Conservation (phyloP, 2,113 vertebrate species). For the Climacteris rufus region DNA sequence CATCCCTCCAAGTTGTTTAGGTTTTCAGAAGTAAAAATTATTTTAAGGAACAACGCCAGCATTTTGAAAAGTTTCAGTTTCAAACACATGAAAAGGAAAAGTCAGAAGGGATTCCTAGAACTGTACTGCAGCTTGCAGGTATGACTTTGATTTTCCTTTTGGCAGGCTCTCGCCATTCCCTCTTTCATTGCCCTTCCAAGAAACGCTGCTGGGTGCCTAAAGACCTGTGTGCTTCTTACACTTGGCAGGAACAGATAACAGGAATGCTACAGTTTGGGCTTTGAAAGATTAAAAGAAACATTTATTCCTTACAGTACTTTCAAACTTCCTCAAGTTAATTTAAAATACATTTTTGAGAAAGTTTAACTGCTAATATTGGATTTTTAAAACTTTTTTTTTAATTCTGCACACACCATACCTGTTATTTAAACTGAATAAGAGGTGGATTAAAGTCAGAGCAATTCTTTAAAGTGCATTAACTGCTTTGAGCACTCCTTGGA, state of each 20-base stretch:
- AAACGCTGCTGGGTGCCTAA: slow-evolving; percentile 35
- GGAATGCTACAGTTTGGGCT: slow-evolving; percentile 31
- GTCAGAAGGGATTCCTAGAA: slow-evolving; percentile 55
- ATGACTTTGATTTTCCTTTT: slow-evolving; percentile 70
- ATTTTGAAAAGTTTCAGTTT: slow-evolving; percentile 63
- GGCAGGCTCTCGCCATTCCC: slow-evolving; percentile 38
- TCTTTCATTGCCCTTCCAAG: slow-evolving; percentile 61
- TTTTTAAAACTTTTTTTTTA: not conserved
- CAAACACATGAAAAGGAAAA: slow-evolving; percentile 55
- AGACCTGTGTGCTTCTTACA: not conserved
- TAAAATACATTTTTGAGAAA: slow-evolving; percentile 22
- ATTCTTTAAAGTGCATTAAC: slow-evolving; percentile 39
- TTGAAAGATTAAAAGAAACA: slow-evolving; percentile 52
- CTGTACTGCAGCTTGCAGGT: slow-evolving; percentile 63
- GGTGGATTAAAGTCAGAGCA: slow-evolving; percentile 1
- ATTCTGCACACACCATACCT: not conserved
- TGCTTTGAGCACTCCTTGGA: slow-evolving; percentile 13
- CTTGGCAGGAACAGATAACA: slow-evolving; percentile 59
- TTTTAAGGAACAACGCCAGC: slow-evolving; percentile 36
- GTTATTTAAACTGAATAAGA: slow-evolving; percentile 17
- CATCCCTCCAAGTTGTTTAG: not conserved
- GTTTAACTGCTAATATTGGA: not conserved
- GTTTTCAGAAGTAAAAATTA: slow-evolving; percentile 56
- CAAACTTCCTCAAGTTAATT: slow-evolving; percentile 24
- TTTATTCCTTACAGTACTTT: slow-evolving; percentile 43